phyloP scores from a whole-genome alignment of 2,888 invertebrate genomes.

The Baronia brevicornis region DNA sequence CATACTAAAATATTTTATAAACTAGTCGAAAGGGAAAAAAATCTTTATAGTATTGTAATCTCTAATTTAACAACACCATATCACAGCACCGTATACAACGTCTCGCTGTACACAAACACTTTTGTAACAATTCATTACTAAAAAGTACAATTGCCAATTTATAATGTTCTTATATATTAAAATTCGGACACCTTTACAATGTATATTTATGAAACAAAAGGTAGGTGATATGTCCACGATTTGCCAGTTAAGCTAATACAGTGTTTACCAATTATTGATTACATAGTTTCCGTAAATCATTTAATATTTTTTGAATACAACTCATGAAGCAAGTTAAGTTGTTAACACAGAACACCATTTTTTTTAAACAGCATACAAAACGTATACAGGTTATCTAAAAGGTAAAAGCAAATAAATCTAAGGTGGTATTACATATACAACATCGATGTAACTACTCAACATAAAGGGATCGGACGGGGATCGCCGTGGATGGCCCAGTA shows the following conservation, averaged over 20 bases:
- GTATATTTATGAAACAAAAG: no score
- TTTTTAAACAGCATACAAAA: slow-evolving; percentile 25
- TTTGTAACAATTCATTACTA: slow-evolving; percentile 37
- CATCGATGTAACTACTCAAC: slow-evolving; percentile 49
- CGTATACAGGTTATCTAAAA: slow-evolving; percentile 28
- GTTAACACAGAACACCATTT: slow-evolving; percentile 22
- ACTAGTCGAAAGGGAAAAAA: slow-evolving; percentile 26
- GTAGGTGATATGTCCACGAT: slow-evolving; percentile 53
- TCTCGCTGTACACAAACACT: slow-evolving; percentile 40
- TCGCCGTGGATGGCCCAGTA: slow-evolving; percentile 24
- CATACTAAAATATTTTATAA: slow-evolving; percentile 8
- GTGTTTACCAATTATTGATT: no score
- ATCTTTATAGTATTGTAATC: slow-evolving; percentile 32
- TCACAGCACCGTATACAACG: slow-evolving; percentile 56
- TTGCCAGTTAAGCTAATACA: no score
- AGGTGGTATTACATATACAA: slow-evolving; percentile 36
- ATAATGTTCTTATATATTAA: slow-evolving; percentile 28
- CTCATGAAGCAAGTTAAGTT: slow-evolving; percentile 7
- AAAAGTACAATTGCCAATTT: slow-evolving; percentile 23
- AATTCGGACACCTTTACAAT: slow-evolving; percentile 35
- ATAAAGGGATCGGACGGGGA: slow-evolving; percentile 44
- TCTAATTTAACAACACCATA: slow-evolving; percentile 52
- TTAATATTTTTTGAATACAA: slow-evolving; percentile 1
- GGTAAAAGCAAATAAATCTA: slow-evolving; percentile 43
- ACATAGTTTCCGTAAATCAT: slow-evolving; percentile 10